phyloP scores from a whole-genome alignment of 2,888 invertebrate genomes.

The Pterostichus niger region DNA sequence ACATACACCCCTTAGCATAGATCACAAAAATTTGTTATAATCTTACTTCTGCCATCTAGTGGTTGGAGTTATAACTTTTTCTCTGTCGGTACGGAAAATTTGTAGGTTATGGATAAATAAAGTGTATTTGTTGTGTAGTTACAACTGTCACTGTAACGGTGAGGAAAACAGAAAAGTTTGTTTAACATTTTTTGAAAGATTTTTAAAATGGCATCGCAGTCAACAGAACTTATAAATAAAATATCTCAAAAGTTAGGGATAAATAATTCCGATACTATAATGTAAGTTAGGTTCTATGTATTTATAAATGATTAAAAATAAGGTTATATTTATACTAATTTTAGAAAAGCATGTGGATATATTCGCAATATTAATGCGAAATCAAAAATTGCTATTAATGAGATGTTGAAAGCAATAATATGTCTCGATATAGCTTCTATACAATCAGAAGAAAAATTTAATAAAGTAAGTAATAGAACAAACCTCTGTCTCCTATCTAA shows the following conservation, averaged over 20 bases:
- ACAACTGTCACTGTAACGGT: no score
- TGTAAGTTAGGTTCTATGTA: constrained; percentile 5
- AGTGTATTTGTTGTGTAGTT: no score
- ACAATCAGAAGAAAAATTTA: constrained; percentile 78
- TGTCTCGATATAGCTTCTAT: constrained; percentile 82
- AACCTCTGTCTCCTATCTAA: no score
- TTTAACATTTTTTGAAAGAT: no score
- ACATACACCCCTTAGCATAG: no score
- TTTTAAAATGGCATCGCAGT: constrained; percentile 15
- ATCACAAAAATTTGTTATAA: no score
- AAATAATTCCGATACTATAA: constrained; percentile 4
- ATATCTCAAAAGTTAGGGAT: constrained; percentile 51
- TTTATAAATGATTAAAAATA: not conserved
- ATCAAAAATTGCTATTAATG: constrained; percentile 75
- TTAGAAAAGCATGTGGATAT: constrained; percentile 43
- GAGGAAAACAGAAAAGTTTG: no score
- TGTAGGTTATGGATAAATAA: no score
- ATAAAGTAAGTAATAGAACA: constrained; percentile 75
- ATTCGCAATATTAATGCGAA: constrained; percentile 20
- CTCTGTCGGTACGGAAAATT: no score
- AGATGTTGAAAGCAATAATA: constrained; percentile 81
- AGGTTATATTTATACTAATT: not conserved
- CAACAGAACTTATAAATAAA: constrained; percentile 32
- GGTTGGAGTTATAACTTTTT: no score
- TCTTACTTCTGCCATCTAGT: no score